Evolutionary conservation across 2,797 vertebrate species (phyloP).

Genomic region (Oophaga sylvatica): DNA sequence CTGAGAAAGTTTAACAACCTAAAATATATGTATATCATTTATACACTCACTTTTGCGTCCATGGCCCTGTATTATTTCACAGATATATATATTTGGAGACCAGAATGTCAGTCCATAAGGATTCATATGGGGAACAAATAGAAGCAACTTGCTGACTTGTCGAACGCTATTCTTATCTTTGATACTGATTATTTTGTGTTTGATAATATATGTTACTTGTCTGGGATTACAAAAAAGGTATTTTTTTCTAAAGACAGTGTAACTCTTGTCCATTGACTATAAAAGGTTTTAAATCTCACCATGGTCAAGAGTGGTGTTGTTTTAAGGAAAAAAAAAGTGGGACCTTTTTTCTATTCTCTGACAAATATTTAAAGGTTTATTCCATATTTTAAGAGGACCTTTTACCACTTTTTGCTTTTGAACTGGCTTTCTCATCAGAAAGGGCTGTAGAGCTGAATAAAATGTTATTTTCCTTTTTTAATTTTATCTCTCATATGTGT

Average conservation of each 20-base stretch:
- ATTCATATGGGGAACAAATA: neutral
- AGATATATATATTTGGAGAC: neutral
- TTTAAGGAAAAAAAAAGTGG: too few species aligned
- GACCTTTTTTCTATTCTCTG: too few species aligned
- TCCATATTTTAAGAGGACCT: too few species aligned
- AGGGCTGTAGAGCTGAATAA: too few species aligned
- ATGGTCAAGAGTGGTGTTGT: too few species aligned
- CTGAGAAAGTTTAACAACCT: conserved; percentile 12
- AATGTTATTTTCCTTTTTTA: too few species aligned
- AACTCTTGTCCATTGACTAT: too few species aligned
- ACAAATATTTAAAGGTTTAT: too few species aligned
- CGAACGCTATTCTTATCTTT: neutral
- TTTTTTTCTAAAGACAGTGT: neutral
- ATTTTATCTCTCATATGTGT: too few species aligned
- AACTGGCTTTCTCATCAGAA: too few species aligned
- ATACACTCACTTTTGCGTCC: neutral
- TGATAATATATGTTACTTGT: neutral
- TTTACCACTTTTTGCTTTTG: too few species aligned
- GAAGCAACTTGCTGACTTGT: neutral
- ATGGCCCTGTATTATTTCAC: conserved; percentile 1
- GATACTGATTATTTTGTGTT: neutral
- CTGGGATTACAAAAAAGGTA: neutral
- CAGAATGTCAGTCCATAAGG: neutral
- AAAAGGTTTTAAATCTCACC: too few species aligned
- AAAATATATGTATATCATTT: conserved; percentile 10